Base-by-base conservation (phyloP, 2,113 vertebrate species). In the Cinclus cinclus region DNA sequence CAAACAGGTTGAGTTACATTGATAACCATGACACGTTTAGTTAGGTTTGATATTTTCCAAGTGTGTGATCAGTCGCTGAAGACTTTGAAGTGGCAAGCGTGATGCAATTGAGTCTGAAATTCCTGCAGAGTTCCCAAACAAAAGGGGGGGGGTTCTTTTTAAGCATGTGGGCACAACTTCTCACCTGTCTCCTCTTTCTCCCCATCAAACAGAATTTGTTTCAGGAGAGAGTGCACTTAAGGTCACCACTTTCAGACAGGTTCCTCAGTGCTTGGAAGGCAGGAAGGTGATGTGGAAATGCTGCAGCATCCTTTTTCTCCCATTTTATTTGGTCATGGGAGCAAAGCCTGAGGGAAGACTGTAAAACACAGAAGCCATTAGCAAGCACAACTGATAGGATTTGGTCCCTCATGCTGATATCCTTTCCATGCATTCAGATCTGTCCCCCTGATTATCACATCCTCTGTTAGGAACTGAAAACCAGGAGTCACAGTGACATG, bases 11-110 rank as follows among this genome's bases (percentile, higher is more conserved):
- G 89, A 94, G 65, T 84, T 94, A 42, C 39, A 79, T 37, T 33
- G 60, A 87, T 91, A 81, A 64, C 24, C 3, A 0, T n/a, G 94
- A 71, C 77, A 71, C 58, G 28, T 81, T 84, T 63, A 83, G 64
- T 92, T 82, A 91, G 15, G 11, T 85, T 83, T 95, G 87, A 41
- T 95, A 70, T 82, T 87, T 95, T 95, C 84, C 63, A 90, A 92
- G 75, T 52, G 30, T 90, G 50, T 5, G 13, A 80, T 92, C 63
- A 77, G 70, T 73, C 0, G 1, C 78, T 95, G 78, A 95, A 89
- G 91, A 84, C 82, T 90, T 92, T 90, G 70, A 94, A 92, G 76
- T 74, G 67, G 74, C 87, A 92, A 96, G 47, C 8, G 0, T 77
- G 59, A 92, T 87, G 41, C 78, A 89, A 80, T 70, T 20, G 39